Base-by-base conservation (phyloP, 2,113 vertebrate genomes). In the Buteo buteo region DNA sequence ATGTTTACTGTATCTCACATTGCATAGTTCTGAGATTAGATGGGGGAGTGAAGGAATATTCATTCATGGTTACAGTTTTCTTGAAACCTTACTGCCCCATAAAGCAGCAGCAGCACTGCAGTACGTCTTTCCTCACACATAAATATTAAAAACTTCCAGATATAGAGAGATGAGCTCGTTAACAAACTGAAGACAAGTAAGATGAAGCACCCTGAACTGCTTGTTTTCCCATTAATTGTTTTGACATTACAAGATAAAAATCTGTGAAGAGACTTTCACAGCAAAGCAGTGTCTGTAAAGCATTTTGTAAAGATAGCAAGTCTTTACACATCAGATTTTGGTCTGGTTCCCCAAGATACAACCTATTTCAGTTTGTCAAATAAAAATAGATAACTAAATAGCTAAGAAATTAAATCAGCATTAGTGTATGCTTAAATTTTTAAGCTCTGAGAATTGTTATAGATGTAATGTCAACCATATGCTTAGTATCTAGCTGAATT, bases 201-300 rank as follows among this genome's bases (percentile, higher is more conserved):
- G 28, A 90, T 45, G 25, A 95, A 94, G 29, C 65, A 36, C 67
- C n/a, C 70, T 9, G 45, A 94, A 95, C 87, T 78, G 65, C 44
- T 80, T 96, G 62, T 95, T 96, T 93, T 88, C 57, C 65, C 49
- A 85, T 74, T 94, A 78, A 79, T 65, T 91, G 52, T 85, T 96
- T 89, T 91, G 83, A 65, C 62, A 69, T 82, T 85, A 45, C 10
- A 70, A 77, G 49, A 80, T 45, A 89, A 95, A 86, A 89, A 94
- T 40, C 78, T 50, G 34, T 61, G 42, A 84, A 82, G 31, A 81
- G 21, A 69, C 42, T 89, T 88, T 52, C 70, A 91, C 22, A 93
- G n/a, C 62, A 93, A 92, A 91, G n/a, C 52, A 82, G 11, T 16
- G 20, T 58, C 79, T 80, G 20, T 45, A 89, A 92, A 79, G n/a